These are phyloP conservation scores for Eidolon dupreanum DNA, from an alignment of 2,797 vertebrate species.

Conservation along the genomic window DNA sequence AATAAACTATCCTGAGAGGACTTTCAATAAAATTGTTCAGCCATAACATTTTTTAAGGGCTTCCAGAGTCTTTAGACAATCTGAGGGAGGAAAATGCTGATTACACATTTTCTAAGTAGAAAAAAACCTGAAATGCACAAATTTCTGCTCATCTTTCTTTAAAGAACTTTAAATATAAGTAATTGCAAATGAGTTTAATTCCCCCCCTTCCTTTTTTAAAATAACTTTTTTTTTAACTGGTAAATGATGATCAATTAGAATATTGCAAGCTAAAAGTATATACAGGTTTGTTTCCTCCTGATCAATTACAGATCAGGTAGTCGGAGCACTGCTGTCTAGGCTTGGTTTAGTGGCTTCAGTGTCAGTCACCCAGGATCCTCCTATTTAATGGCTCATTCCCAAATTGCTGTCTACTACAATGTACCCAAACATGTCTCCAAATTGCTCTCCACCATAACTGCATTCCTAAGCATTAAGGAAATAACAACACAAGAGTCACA, in stretches of 20 bases:
- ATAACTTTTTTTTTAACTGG: neutral
- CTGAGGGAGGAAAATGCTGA: neutral
- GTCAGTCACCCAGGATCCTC: neutral
- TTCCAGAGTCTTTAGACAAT: neutral
- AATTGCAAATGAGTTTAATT: neutral
- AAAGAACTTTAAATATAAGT: neutral
- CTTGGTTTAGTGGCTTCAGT: neutral
- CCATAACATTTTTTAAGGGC: neutral
- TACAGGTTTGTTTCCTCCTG: neutral
- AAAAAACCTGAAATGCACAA: neutral
- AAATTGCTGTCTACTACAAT: neutral
- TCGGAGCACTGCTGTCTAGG: neutral
- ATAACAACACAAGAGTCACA: neutral
- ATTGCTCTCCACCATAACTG: neutral
- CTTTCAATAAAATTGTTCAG: neutral
- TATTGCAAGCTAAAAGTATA: neutral
- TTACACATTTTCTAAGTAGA: neutral
- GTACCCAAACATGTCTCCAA: neutral
- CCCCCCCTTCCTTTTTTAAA: neutral
- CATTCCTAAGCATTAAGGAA: neutral
- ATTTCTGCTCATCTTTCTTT: neutral
- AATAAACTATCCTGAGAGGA: slow-evolving; percentile 54
- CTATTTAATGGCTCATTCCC: neutral
- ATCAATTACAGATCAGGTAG: neutral
- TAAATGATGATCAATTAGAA: neutral